phyloP scores from a whole-genome alignment of 2,888 invertebrate genomes.

The Creontiades dilutus region DNA sequence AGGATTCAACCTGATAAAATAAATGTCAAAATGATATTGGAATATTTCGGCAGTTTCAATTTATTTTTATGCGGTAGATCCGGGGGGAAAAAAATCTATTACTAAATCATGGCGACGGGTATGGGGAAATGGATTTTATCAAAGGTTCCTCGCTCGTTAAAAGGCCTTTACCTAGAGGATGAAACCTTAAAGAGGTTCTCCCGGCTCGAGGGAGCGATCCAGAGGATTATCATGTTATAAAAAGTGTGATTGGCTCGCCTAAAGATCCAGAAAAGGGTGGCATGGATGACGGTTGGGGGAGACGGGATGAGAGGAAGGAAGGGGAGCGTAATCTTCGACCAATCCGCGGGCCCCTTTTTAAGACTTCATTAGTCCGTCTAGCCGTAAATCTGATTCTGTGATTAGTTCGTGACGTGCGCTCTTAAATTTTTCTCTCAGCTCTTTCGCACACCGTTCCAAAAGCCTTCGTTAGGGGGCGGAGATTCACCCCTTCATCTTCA shows the following conservation, averaged over 20 bases:
- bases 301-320: neutral
- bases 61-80: too few species aligned
- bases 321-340: slow-evolving; percentile 24
- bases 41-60: too few species aligned
- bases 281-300: neutral
- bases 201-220: slow-evolving; percentile 21
- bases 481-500: neutral
- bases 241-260: slow-evolving; percentile 52
- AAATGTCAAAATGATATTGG: too few species aligned
- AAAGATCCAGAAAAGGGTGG: neutral
- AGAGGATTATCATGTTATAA: slow-evolving; percentile 52
- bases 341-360: slow-evolving; percentile 50
- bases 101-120: neutral
- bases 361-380: slow-evolving; percentile 64
- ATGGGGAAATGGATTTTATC: neutral
- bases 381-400: slow-evolving; percentile 66
- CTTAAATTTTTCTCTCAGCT: slow-evolving; percentile 42
- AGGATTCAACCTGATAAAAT: too few species aligned
- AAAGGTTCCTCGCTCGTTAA: slow-evolving; percentile 20
- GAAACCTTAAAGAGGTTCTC: slow-evolving; percentile 34
- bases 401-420: slow-evolving; percentile 67
- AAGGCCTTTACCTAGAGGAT: neutral
- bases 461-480: neutral
- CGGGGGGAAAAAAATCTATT: too few species aligned
- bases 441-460: slow-evolving; percentile 37